Conservation (phyloP, 2,113 vertebrate species). For the Rhadina sibilatrix region DNA sequence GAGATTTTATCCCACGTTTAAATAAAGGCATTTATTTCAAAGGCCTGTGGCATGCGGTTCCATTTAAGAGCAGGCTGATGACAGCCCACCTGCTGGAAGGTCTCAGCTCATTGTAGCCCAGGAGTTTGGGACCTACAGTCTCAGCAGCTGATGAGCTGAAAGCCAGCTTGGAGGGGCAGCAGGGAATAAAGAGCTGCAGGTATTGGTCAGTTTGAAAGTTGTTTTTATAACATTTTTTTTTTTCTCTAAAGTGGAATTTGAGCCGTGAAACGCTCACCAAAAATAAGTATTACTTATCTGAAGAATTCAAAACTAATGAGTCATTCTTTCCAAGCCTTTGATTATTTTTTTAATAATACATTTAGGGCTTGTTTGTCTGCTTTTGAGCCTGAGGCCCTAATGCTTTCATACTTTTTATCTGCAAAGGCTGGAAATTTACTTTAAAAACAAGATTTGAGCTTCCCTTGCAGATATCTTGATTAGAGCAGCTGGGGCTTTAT, state of each 20-base stretch:
- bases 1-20: background rate
- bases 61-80: background rate
- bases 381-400: background rate
- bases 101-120: background rate
- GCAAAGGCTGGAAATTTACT: slow-evolving; percentile 36
- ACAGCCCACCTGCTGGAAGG: background rate
- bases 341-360: slow-evolving; percentile 10
- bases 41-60: fast-evolving
- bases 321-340: slow-evolving; percentile 13
- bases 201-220: background rate
- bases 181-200: background rate
- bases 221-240: background rate
- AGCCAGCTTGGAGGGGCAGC: background rate
- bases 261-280: background rate
- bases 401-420: slow-evolving; percentile 26
- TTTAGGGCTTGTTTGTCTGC: slow-evolving; percentile 4
- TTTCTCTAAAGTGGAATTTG: background rate
- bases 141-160: background rate
- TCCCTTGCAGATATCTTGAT: slow-evolving; percentile 43
- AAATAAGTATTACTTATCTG: background rate
- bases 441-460: slow-evolving; percentile 41
- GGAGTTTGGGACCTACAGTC: background rate
- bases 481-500: slow-evolving; percentile 40
- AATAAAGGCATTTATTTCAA: background rate
- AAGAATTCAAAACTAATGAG: slow-evolving; percentile 34